phyloP scores from a whole-genome alignment of 23 tunicate species.

The Phallusia fumigata region DNA sequence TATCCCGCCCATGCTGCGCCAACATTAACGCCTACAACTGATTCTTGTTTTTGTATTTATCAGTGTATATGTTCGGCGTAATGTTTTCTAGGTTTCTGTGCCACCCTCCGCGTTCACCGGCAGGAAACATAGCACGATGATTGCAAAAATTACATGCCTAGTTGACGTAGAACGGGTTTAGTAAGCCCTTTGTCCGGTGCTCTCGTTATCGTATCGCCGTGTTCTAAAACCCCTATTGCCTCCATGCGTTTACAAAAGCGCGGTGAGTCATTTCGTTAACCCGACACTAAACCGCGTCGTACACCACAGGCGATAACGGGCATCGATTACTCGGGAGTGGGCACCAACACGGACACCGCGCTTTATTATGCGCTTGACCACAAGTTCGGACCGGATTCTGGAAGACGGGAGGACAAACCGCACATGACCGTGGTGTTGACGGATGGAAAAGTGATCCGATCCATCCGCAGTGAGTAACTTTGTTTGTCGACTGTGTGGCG shows the following conservation, averaged over 20 bases:
- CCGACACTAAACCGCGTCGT: neutral
- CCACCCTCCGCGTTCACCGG: too few relatives aligned
- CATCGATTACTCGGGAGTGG: slow-evolving; percentile 48
- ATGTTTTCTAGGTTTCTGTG: neutral
- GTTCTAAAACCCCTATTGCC: neutral
- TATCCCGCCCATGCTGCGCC: too few relatives aligned
- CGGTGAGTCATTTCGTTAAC: neutral
- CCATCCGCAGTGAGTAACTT: neutral
- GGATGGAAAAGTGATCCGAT: slow-evolving; percentile 53
- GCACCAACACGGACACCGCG: slow-evolving; percentile 59
- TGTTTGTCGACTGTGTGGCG: too few relatives aligned
- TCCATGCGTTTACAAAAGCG: neutral
- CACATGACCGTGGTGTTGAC: slow-evolving; percentile 82
- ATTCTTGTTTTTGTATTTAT: too few relatives aligned
- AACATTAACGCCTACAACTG: too few relatives aligned
- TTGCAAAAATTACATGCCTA: too few relatives aligned
- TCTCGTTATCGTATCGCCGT: neutral
- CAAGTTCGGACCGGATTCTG: slow-evolving; percentile 45
- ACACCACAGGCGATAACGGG: slow-evolving; percentile 34
- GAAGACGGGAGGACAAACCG: slow-evolving; percentile 52
- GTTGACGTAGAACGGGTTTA: neutral
- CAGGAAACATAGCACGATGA: too few relatives aligned
- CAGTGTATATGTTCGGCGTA: too few relatives aligned
- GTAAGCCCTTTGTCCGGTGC: neutral
- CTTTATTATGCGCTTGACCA: slow-evolving; percentile 55